phyloP scores from a whole-genome alignment of 2,888 invertebrate genomes.

The Hypomecis atomaria region DNA sequence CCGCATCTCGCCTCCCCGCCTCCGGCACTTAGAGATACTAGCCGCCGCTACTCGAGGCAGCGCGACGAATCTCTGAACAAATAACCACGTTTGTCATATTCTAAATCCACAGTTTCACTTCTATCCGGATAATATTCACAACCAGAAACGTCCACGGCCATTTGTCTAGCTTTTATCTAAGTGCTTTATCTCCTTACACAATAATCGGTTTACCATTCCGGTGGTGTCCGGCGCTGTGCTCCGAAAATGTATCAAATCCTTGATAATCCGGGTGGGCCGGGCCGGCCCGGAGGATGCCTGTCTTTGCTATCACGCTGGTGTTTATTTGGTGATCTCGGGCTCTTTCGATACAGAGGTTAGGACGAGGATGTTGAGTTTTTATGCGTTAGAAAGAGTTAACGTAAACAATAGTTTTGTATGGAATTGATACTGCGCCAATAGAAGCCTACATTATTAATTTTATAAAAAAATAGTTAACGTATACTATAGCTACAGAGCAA shows the following conservation, averaged over 20 bases:
- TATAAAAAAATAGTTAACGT: no score
- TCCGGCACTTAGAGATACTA: slow-evolving; percentile 1
- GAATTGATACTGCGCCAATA: no score
- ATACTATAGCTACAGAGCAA: no score
- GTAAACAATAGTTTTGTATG: no score
- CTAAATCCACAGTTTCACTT: not conserved
- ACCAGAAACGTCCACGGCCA: slow-evolving; percentile 2
- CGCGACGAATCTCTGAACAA: not conserved
- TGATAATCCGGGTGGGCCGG: slow-evolving; percentile 8
- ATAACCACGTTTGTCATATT: not conserved
- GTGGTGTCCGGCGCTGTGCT: slow-evolving; percentile 5
- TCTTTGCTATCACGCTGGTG: not conserved
- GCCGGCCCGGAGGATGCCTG: not conserved
- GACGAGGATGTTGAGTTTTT: no score
- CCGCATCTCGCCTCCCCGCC: slow-evolving; percentile 3
- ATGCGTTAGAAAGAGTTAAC: no score
- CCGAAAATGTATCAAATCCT: slow-evolving; percentile 16
- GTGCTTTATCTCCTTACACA: slow-evolving; percentile 18
- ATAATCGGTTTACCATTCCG: slow-evolving; percentile 20
- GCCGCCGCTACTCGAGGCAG: not conserved
- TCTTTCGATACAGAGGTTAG: not conserved
- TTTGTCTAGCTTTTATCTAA: slow-evolving; percentile 20
- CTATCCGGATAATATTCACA: slow-evolving; percentile 8
- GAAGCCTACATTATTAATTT: no score
- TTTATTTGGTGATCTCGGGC: slow-evolving; percentile 1